Evolutionary conservation across 2,888 invertebrate genomes (phyloP).

Genomic region (Brenthis daphne): DNA sequence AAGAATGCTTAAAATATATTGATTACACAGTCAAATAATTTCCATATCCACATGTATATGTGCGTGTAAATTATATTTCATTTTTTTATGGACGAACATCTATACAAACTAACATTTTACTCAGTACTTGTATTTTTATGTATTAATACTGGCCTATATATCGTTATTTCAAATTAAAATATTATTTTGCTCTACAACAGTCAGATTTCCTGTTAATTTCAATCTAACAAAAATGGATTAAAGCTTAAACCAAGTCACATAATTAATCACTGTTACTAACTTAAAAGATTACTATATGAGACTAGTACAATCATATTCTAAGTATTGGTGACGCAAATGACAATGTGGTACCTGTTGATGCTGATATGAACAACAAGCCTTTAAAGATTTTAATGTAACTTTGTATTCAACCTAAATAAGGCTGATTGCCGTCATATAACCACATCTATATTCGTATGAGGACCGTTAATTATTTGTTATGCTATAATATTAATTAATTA

Average conservation of each 20-base stretch:
- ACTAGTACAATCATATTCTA: conserved; percentile 12
- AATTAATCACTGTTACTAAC: not conserved
- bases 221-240: conserved; percentile 3
- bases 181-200: not conserved
- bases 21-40: too few relatives aligned
- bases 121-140: too few relatives aligned
- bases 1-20: not conserved
- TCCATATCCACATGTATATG: too few relatives aligned
- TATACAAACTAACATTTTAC: too few relatives aligned
- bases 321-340: conserved; percentile 14
- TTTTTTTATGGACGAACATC: too few relatives aligned
- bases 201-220: not conserved
- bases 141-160: too few relatives aligned
- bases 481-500: conserved; percentile 2
- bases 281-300: conserved; percentile 8
- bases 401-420: conserved; percentile 22
- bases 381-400: conserved; percentile 16
- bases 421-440: conserved; percentile 24
- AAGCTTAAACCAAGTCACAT: conserved; percentile 22
- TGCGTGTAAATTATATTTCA: too few relatives aligned
- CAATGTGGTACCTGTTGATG: conserved; percentile 8
- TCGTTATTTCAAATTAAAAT: too few relatives aligned
- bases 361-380: conserved; percentile 1
- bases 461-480: not conserved
- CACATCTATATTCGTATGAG: not conserved